Base-by-base conservation (phyloP, 2,113 vertebrate species). In the Mesembrinibis cayennensis region DNA sequence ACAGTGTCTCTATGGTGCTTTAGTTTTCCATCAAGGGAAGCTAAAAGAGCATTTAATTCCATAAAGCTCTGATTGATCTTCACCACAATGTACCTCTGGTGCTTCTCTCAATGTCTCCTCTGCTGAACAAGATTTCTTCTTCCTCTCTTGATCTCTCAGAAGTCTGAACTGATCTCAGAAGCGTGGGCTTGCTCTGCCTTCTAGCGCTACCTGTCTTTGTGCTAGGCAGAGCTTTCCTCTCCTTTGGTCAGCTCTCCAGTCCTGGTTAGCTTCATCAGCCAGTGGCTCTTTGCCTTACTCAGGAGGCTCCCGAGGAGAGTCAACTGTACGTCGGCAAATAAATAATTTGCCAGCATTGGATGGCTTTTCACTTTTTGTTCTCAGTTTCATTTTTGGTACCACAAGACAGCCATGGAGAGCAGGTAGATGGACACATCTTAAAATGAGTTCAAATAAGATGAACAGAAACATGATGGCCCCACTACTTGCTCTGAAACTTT, bases 1-100 rank as follows among this genome's bases (percentile, higher is more conserved):
- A 58, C 89, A 94, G 81, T 89, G 82, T 91, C 74, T 96, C 93
- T 88, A 40, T 73, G 84, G 71, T 88, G 67, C 85, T 95, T 93
- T 85, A 95, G 82, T 95, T 94, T 95, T 85, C 84, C 62, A 73
- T 86, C 74, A 95, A 81, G 89, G 27, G 53, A 90, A 88, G 66
- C 78, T 93, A 91, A 94, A 97, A 91, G 87, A 92, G 45, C 58
- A 56, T 91, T 91, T 95, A 92, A 93, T 95, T 97, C 91, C 16
- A 0, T 73, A 85, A 95, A 91, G 91, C 84, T 85, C 78, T 87
- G 73, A 92, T 76, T 95, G 89, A 95, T 94, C 81, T 95, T 74
- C 65, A 87, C 58, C 89, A 91, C 71, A 70, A 82, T 72, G 66
- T 89, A 80, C 84, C 87, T 93, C 91, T 92, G 74, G 74, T 83